phyloP scores from a whole-genome alignment of 1,140 invertebrate species.

The Mycetomoellerius zeteki region DNA sequence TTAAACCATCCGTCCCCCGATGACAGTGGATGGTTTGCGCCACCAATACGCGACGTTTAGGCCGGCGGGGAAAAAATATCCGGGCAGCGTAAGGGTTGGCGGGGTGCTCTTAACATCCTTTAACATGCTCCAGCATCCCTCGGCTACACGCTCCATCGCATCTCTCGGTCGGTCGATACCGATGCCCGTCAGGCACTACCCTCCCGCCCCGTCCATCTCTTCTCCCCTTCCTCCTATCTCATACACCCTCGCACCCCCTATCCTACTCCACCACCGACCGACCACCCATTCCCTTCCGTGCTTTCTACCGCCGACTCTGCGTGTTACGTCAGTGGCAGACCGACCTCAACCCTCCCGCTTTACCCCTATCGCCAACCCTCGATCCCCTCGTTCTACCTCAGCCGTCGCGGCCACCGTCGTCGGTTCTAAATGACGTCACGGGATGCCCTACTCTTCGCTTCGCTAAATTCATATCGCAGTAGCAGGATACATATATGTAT shows the following conservation, averaged over 20 bases:
- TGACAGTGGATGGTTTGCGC: background rate
- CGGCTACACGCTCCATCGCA: constrained; percentile 71
- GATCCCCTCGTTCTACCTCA: constrained; percentile 64
- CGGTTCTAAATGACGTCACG: constrained; percentile 68
- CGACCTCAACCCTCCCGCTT: constrained; percentile 72
- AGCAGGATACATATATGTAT: constrained; percentile 13
- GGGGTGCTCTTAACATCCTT: constrained; percentile 60
- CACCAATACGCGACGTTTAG: constrained; percentile 13
- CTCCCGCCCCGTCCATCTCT: constrained; percentile 17
- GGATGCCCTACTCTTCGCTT: constrained; percentile 71
- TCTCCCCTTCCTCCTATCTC: background rate
- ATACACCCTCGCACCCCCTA: background rate
- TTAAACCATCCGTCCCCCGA: background rate
- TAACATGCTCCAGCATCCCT: constrained; percentile 70
- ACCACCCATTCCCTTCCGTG: constrained; percentile 41
- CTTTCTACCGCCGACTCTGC: constrained; percentile 69
- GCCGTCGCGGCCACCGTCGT: constrained; percentile 49
- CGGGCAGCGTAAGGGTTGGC: constrained; percentile 47
- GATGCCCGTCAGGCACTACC: constrained; percentile 72
- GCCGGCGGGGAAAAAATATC: constrained; percentile 45
- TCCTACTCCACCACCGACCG: constrained; percentile 50
- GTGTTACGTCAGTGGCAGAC: constrained; percentile 75
- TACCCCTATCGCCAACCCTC: constrained; percentile 51
- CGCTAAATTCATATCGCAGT: constrained; percentile 72
- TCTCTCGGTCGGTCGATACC: constrained; percentile 74